Evolutionary conservation across 2,113 vertebrate genomes (phyloP).

Genomic region (Atractosteus spatula): DNA sequence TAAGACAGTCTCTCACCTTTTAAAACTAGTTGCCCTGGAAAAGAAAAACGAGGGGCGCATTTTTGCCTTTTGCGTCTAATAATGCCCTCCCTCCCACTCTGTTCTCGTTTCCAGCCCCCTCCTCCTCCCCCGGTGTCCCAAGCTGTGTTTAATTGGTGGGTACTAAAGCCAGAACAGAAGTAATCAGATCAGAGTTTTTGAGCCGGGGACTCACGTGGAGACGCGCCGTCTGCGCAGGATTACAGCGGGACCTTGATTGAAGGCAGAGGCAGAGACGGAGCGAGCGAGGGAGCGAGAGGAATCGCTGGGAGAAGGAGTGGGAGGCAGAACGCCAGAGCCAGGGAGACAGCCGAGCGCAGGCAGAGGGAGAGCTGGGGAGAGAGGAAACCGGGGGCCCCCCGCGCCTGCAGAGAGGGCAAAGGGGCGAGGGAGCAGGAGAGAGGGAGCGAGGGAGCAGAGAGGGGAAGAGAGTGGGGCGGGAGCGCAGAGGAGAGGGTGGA

Average conservation of each 20-base stretch:
- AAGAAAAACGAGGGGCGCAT: no score
- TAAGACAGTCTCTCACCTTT: no score
- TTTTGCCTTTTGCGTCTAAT: conserved; percentile 35
- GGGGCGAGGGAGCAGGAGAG: conserved; percentile 1
- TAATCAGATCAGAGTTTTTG: conserved; percentile 61
- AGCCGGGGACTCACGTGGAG: conserved; percentile 48
- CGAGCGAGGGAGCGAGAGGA: conserved; percentile 17
- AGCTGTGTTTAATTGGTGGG: conserved; percentile 65
- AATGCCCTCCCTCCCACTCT: conserved; percentile 28
- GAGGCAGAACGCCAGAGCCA: background rate
- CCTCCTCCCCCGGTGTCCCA: conserved; percentile 47
- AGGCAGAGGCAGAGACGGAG: conserved; percentile 42
- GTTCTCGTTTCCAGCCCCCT: conserved; percentile 1
- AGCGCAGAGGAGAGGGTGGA: conserved; percentile 18
- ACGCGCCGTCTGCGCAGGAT: conserved; percentile 51
- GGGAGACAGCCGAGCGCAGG: conserved; percentile 19
- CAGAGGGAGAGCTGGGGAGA: conserved; percentile 29
- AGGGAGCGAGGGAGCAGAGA: background rate
- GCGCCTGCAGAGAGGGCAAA: background rate
- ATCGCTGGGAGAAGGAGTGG: background rate
- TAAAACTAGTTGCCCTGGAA: no score
- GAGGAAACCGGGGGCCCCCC: conserved; percentile 4
- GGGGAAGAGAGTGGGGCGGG: conserved; percentile 30
- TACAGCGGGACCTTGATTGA: conserved; percentile 54
- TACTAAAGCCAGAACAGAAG: conserved; percentile 56